phyloP scores from a whole-genome alignment of 2,113 vertebrate species.

The Sceloporus undulatus region DNA sequence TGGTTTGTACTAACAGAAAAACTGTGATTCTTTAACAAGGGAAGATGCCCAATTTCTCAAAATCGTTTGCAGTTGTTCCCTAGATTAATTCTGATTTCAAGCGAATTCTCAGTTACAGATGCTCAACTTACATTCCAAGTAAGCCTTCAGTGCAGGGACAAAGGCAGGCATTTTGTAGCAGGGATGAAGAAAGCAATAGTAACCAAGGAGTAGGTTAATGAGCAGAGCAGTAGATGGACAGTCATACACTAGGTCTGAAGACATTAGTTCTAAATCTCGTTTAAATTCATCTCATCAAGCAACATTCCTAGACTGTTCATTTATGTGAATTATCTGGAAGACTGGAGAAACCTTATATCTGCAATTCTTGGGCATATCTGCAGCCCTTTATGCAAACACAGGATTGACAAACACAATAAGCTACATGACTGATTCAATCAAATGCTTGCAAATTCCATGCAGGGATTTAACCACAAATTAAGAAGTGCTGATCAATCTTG shows the following conservation, averaged over 20 bases:
- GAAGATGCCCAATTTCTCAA: neutral
- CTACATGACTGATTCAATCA: neutral
- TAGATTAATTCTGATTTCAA: accelerated
- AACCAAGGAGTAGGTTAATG: neutral
- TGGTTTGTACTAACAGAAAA: neutral
- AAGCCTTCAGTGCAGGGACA: neutral
- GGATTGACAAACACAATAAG: neutral
- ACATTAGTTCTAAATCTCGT: neutral
- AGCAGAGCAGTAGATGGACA: neutral
- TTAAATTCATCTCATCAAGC: neutral
- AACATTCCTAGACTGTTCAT: neutral
- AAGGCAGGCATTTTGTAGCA: neutral
- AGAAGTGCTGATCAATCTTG: neutral
- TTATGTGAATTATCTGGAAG: neutral
- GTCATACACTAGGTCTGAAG: neutral
- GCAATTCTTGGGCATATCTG: too few species aligned
- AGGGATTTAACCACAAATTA: neutral
- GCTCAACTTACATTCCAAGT: neutral
- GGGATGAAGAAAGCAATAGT: neutral
- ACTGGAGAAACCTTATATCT: too few species aligned
- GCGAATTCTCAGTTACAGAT: accelerated
- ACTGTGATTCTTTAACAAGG: neutral
- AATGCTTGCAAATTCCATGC: neutral
- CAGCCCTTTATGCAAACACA: neutral
- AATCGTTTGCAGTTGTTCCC: neutral